phyloP scores from a whole-genome alignment of 2,888 invertebrate species.

The Monopis laevigella region DNA sequence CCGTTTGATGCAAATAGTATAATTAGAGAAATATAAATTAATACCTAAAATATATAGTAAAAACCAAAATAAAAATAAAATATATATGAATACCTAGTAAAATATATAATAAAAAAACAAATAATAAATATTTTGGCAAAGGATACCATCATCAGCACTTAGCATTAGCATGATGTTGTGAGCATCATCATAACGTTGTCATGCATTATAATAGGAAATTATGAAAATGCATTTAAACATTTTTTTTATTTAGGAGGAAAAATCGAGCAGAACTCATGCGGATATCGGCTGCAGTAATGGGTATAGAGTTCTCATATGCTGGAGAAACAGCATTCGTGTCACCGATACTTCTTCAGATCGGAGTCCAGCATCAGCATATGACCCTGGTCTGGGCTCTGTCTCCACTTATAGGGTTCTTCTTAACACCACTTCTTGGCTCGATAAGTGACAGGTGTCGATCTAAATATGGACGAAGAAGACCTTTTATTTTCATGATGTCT shows the following conservation, averaged over 20 bases:
- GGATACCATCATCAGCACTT: too few species aligned
- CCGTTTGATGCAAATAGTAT: too few species aligned
- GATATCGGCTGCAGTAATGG: constrained; percentile 95
- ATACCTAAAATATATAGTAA: too few species aligned
- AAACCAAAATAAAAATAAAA: too few species aligned
- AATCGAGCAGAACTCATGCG: constrained; percentile 82
- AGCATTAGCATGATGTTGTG: too few species aligned
- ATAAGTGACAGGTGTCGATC: constrained; percentile 89
- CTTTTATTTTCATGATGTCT: constrained; percentile 90
- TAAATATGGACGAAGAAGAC: constrained; percentile 84
- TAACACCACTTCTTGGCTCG: constrained; percentile 92
- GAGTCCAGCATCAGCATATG: constrained; percentile 93
- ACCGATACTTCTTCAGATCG: constrained; percentile 91
- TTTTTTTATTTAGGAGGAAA: constrained; percentile 69
- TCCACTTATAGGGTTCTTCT: constrained; percentile 92
- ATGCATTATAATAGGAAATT: too few species aligned
- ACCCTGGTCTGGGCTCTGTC: constrained; percentile 96
- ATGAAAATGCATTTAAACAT: too few species aligned
- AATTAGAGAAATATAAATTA: too few species aligned
- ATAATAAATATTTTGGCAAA: too few species aligned
- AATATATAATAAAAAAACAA: too few species aligned
- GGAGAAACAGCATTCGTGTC: constrained; percentile 98
- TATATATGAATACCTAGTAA: too few species aligned
- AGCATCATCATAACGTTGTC: too few species aligned
- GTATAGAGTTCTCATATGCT: constrained; percentile 97